Conservation (phyloP, 2,888 invertebrate genomes). For the Diaphora mendica region DNA sequence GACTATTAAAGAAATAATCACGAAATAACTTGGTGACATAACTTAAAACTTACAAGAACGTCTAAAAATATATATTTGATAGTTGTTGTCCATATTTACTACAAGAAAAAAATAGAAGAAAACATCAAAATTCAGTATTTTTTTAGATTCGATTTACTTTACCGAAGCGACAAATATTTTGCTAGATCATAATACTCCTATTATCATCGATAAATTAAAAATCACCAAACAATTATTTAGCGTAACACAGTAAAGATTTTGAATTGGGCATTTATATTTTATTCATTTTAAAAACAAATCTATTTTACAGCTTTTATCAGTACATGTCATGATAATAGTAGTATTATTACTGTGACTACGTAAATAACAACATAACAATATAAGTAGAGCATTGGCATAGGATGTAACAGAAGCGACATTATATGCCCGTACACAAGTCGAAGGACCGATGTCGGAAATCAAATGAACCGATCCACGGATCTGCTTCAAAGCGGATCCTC, state of each 20-base stretch:
- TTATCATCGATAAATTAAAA: too few species aligned
- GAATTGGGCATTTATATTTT: neutral
- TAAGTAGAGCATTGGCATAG: neutral
- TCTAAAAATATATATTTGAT: too few species aligned
- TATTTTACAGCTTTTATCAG: neutral
- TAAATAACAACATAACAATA: neutral
- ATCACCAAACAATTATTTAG: too few species aligned
- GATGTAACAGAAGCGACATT: conserved; percentile 2
- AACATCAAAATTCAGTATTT: neutral
- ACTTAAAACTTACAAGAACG: too few species aligned
- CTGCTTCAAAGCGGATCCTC: conserved; percentile 62
- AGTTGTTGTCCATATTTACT: too few species aligned
- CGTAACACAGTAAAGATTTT: neutral
- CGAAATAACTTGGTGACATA: too few species aligned
- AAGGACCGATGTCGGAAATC: conserved; percentile 65
- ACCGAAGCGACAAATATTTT: neutral
- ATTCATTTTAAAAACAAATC: too few species aligned
- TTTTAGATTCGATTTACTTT: neutral
- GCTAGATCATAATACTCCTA: too few species aligned
- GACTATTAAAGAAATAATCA: neutral
- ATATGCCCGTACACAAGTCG: conserved; percentile 9
- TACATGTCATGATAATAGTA: neutral
- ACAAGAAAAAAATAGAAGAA: neutral
- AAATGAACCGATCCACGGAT: conserved; percentile 65
- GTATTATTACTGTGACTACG: neutral